A percentile compares a stretch with the other conserved stretches of the same genome.
Conservation (phyloP, 2,797 vertebrate genomes). For the Coranthus polyacanthus region DNA sequence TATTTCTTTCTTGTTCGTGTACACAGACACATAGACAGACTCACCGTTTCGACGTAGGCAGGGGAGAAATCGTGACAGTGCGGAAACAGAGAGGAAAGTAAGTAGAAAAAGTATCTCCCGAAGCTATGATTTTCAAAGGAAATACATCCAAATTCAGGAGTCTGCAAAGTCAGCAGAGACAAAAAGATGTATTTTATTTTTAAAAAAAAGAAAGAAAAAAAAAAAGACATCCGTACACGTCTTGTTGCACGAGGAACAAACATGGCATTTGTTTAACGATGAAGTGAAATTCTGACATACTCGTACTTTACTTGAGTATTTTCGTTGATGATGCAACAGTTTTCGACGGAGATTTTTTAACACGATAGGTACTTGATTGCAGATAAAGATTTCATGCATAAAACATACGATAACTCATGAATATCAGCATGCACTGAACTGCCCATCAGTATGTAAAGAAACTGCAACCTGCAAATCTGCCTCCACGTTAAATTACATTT, state of each 20-base stretch:
- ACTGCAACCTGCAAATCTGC: background rate
- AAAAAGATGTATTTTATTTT: too few species aligned
- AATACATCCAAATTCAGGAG: background rate
- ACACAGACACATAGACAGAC: constrained; percentile 16
- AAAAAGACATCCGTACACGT: constrained; percentile 8
- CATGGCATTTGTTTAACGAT: background rate
- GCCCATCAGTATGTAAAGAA: background rate
- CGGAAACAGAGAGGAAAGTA: constrained; percentile 11
- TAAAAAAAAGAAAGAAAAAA: too few species aligned
- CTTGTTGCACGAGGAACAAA: constrained; percentile 1
- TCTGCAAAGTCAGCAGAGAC: too few species aligned
- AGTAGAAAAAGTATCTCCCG: constrained; percentile 1
- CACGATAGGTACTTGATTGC: background rate
- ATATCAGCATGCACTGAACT: too few species aligned
- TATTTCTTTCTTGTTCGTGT: constrained; percentile 1
- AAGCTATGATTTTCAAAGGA: background rate
- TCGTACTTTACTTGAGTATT: too few species aligned
- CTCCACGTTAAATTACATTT: background rate
- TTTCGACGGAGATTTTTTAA: too few species aligned
- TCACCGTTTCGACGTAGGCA: constrained; percentile 24
- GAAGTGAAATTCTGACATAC: background rate
- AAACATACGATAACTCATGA: background rate
- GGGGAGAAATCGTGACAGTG: constrained; percentile 29
- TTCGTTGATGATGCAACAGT: too few species aligned
- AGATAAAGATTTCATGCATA: background rate